These are phyloP conservation scores for Calyptomena viridis DNA, from an alignment of 2,113 vertebrate genomes.

Conservation along the genomic window DNA sequence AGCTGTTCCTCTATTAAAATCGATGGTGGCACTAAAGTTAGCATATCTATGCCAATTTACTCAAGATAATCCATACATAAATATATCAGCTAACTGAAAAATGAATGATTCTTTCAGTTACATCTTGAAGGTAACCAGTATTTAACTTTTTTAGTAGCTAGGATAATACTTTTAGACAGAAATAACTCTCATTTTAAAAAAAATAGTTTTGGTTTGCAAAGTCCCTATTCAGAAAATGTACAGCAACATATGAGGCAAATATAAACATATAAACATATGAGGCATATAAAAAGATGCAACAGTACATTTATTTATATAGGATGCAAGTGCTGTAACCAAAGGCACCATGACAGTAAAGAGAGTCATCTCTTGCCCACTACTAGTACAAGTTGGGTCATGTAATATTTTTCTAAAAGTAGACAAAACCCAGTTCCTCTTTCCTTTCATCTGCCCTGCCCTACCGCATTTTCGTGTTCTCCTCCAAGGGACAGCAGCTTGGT, in stretches of 20 bases:
- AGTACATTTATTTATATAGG: not conserved
- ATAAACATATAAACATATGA: not conserved
- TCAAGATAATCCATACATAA: not conserved
- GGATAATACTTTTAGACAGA: not conserved
- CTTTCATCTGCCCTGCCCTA: slow-evolving; percentile 33
- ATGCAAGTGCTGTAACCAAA: not conserved
- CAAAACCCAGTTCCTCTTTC: not conserved
- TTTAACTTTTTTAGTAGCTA: not conserved
- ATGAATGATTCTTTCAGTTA: not conserved
- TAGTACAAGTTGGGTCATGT: not conserved
- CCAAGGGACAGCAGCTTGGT: slow-evolving; percentile 80
- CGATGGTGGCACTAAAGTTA: not conserved
- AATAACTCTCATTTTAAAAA: not conserved
- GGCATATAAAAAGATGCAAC: not conserved
- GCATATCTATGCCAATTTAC: not conserved
- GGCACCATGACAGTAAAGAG: not conserved
- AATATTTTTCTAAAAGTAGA: accelerated
- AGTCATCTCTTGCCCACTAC: not conserved
- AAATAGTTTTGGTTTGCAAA: not conserved
- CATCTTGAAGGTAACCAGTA: not conserved
- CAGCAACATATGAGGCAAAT: not conserved
- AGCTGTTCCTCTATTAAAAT: slow-evolving; percentile 17
- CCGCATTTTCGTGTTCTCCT: slow-evolving; percentile 78
- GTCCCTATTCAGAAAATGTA: not conserved
- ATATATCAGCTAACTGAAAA: slow-evolving; percentile 13